Evolutionary conservation across 2,797 vertebrate genomes (phyloP), one percentile per base, ranked within the genome.

Genomic region (Austrolebias charrua): DNA sequence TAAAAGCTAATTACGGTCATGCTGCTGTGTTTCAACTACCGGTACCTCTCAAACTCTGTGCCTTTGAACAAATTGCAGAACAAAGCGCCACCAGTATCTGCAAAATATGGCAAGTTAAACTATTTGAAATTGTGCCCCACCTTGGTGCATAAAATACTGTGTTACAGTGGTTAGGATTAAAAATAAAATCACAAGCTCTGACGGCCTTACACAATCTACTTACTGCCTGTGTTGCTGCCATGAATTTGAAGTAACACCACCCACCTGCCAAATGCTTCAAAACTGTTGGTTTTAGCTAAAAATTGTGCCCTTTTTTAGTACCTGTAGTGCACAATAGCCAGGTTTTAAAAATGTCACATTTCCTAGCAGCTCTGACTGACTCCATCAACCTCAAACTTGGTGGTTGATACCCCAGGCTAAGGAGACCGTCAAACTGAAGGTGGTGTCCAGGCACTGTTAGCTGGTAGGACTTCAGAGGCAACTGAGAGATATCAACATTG

Each of bases 231-330:
- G 66, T 52, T 29, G 64, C 55, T 58, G 49, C 69, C 19, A n/a
- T 46, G 9, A 38, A 45, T 38, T 60, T 58, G 14, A 69, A 68
- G 46, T 55, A 69, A 79, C 65, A 80, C 78, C 83, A 47, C 81
- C 83, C 81, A 85, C 85, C 33, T 58, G 33, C 70, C 73, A 82
- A 78, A 79, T 85, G 78, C 67, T 75, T 31, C 55, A 53, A 61
- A 52, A 52, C 55, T 24, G 40, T 56, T 55, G 6, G 28, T 60
- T 50, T 45, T 46, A 15, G 46, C 19, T 60, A 29, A 42, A 55
- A 46, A 54, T 44, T 76, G 33, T 49, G 38, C 52, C 31, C 16
- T 44, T 8, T 7, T 48, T 54, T n/a, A 6, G 9, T 49, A 56
- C 9, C 4, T 18, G 13, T 31, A 38, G 44, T 45, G 24, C 64